Base-by-base conservation (phyloP, 1,140 invertebrate genomes). In the Ceratitis capitata region DNA sequence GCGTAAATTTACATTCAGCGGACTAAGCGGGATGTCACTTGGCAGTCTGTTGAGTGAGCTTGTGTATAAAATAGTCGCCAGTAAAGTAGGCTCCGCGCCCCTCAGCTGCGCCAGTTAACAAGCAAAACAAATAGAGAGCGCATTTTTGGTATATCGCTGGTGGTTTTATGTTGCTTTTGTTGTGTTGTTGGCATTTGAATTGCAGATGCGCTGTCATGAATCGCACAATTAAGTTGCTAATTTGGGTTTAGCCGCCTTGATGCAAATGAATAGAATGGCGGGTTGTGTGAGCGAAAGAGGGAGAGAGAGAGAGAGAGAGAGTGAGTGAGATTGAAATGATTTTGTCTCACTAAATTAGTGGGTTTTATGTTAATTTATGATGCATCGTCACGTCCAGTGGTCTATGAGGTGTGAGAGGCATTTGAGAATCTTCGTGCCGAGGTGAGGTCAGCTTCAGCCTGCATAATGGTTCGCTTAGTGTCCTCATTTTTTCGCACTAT, bases 191-290 rank as follows among this genome's bases (percentile, higher is more conserved):
- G 4, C 61, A 69, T 69, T 69, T 69, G 61, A 29, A 69, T 35
- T 69, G 61, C 61, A 69, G 32, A 69, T 69, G 61, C n/a, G n/a
- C 12, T 19, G 29, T 35, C 61, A 69, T 69, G 61, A 69, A 69
- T 69, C 61, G 61, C 61, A 69, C 61, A 69, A 69, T 69, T 69
- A 69, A 29, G 32, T 69, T 69, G 35, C 61, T 69, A 69, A 69
- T 69, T 69, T 39, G 61, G 12, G 16, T 35, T 69, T 29, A 29
- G 39, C n/a, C n/a, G n/a, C n/a, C 16, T 69, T 32, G 14, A 6
- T 29, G n/a, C 14, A 69, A 69, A 29, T 69, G 32, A 19, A 32
- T 39, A 4, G 61, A 16, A n/a, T n/a, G 51, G 16, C 16, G 29
- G 16, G 61, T 35, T 16, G 10, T 56, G 35, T 58, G 16, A n/a